These are phyloP conservation scores for Forbesichthys papilliferus DNA, from an alignment of 2,113 vertebrate species.

Conservation along the genomic window DNA sequence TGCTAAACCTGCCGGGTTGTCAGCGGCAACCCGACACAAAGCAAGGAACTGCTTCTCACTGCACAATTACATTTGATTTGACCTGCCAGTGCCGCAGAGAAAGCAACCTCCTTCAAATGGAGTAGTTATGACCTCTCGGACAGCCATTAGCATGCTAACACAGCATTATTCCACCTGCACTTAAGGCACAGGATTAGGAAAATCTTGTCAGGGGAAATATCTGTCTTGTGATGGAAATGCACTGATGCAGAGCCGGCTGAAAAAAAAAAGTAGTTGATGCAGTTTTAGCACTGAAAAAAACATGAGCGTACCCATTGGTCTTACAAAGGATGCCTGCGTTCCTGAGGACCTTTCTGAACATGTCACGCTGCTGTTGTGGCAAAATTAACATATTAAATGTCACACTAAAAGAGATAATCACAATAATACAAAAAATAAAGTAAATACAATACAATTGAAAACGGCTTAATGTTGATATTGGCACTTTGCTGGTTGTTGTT, in stretches of 20 bases:
- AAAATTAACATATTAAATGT: conserved; percentile 21
- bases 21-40: conserved; percentile 70
- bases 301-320: conserved; percentile 57
- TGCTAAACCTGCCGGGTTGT: conserved; percentile 77
- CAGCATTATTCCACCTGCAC: conserved; percentile 72
- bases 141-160: conserved; percentile 73
- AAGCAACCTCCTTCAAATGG: conserved; percentile 73
- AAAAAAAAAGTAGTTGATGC: conserved; percentile 50
- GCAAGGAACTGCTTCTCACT: conserved; percentile 62
- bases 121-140: conserved; percentile 79
- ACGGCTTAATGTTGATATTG: too few species aligned
- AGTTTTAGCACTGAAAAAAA: conserved; percentile 68
- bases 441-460: too few species aligned
- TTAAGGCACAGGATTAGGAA: conserved; percentile 66
- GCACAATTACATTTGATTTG: conserved; percentile 81
- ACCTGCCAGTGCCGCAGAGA: conserved; percentile 69
- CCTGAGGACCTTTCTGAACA: conserved; percentile 24
- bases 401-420: background rate
- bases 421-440: too few species aligned
- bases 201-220: conserved; percentile 71
- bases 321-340: conserved; percentile 60
- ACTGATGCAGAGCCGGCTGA: conserved; percentile 45
- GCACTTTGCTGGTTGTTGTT: too few species aligned
- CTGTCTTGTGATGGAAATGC: conserved; percentile 52
- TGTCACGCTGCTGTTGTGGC: background rate